Percentiles rank a stretch among this genome's conserved stretches.
phyloP scores from a whole-genome alignment of 2,888 invertebrate genomes.

The Ophonus ardosiacus region DNA sequence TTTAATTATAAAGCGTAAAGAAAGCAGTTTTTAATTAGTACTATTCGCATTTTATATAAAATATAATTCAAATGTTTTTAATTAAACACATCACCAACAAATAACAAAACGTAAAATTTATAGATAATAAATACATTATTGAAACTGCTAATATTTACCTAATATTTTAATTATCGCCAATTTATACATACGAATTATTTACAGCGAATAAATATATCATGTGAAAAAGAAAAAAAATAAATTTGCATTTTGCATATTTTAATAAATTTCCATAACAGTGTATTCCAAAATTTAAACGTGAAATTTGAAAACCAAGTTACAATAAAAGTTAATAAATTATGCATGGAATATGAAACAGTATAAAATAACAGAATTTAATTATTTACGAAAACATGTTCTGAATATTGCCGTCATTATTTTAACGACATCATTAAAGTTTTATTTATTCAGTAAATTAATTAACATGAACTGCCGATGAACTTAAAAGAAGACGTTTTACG shows the following conservation, averaged over 20 bases:
- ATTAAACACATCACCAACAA: not conserved
- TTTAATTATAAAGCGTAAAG: not conserved
- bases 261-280: constrained; percentile 33
- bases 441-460: constrained; percentile 27
- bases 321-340: constrained; percentile 41
- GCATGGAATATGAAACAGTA: constrained; percentile 34
- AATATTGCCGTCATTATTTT: constrained; percentile 24
- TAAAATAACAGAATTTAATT: constrained; percentile 43
- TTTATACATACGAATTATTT: constrained; percentile 32
- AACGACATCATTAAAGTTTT: constrained; percentile 33
- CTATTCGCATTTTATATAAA: not conserved
- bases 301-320: constrained; percentile 17
- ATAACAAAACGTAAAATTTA: not conserved
- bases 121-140: not conserved
- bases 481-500: not conserved
- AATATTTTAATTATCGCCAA: constrained; percentile 36
- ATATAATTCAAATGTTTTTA: not conserved
- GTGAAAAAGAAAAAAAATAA: constrained; percentile 29
- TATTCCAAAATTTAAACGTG: constrained; percentile 26
- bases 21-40: not conserved
- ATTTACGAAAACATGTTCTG: constrained; percentile 33
- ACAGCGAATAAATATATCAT: constrained; percentile 35
- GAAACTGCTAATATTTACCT: not conserved
- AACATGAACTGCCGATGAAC: constrained; percentile 18
- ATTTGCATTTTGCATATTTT: constrained; percentile 38